Evolutionary conservation across 2,888 invertebrate genomes (phyloP).

Genomic region (Adineta ricciae): DNA sequence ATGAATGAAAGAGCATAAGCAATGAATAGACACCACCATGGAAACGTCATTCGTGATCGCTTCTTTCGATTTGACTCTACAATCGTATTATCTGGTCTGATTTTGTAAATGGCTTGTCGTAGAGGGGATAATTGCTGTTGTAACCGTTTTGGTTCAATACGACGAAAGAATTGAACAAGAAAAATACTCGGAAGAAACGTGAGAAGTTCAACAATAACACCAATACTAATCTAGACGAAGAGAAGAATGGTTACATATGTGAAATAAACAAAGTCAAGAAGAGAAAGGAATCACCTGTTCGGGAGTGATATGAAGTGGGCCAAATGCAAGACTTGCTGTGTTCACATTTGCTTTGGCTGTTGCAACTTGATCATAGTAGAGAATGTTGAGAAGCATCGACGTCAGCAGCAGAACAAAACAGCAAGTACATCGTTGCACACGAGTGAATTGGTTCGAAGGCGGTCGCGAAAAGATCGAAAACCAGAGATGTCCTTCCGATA

Average conservation of each 20-base stretch:
- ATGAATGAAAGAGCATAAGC: neutral
- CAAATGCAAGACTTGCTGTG: conserved; percentile 46
- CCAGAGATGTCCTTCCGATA: conserved; percentile 54
- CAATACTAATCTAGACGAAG: conserved; percentile 18
- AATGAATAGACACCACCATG: neutral
- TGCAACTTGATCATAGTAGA: conserved; percentile 51
- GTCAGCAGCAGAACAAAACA: conserved; percentile 52
- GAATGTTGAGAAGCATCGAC: conserved; percentile 53
- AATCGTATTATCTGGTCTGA: no score
- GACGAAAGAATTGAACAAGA: neutral
- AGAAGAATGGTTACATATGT: no score
- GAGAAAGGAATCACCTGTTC: conserved; percentile 45
- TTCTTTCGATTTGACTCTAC: neutral
- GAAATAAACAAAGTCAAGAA: no score
- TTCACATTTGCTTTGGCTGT: conserved; percentile 36
- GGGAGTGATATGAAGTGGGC: conserved; percentile 51
- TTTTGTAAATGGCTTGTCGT: no score
- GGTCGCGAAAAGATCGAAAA: conserved; percentile 54
- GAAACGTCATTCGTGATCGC: neutral
- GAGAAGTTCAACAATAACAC: neutral
- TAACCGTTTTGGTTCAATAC: neutral
- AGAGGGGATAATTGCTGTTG: no score
- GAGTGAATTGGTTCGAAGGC: conserved; percentile 49
- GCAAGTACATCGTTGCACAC: conserved; percentile 51
- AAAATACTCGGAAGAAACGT: neutral